These are phyloP conservation scores for Cossypha dichroa DNA, from an alignment of 2,797 vertebrate genomes.

Conservation along the genomic window DNA sequence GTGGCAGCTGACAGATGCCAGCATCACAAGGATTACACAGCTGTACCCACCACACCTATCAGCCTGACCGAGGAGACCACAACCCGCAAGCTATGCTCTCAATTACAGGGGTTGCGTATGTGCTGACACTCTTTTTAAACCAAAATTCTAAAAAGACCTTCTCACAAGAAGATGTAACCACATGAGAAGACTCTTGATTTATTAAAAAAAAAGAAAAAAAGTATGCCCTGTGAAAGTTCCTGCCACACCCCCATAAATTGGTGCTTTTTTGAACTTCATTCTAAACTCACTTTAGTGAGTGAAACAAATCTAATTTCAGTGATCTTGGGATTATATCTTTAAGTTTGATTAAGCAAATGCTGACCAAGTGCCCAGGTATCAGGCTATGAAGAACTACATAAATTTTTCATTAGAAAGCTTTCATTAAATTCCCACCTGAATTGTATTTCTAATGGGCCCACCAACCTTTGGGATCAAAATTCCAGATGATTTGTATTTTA, in stretches of 20 bases:
- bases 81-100: not conserved
- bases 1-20: not conserved
- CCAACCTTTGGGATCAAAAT: not conserved
- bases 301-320: not conserved
- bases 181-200: conserved; percentile 24
- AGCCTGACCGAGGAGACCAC: not conserved
- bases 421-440: not conserved
- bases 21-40: not conserved
- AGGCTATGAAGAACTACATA: not conserved
- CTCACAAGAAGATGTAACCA: conserved; percentile 23
- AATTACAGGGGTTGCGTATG: not conserved
- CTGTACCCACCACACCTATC: conserved; percentile 1
- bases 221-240: not conserved
- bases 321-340: not conserved
- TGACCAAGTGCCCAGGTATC: not conserved
- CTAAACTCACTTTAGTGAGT: not conserved
- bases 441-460: not conserved
- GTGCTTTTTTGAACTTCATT: not conserved
- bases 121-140: not conserved
- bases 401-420: not conserved
- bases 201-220: not conserved
- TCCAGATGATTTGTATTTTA: not conserved
- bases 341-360: not conserved
- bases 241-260: not conserved
- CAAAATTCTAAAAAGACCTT: not conserved